Evolutionary conservation across 2,888 invertebrate species (phyloP).

Genomic region (Nebria brevicollis): DNA sequence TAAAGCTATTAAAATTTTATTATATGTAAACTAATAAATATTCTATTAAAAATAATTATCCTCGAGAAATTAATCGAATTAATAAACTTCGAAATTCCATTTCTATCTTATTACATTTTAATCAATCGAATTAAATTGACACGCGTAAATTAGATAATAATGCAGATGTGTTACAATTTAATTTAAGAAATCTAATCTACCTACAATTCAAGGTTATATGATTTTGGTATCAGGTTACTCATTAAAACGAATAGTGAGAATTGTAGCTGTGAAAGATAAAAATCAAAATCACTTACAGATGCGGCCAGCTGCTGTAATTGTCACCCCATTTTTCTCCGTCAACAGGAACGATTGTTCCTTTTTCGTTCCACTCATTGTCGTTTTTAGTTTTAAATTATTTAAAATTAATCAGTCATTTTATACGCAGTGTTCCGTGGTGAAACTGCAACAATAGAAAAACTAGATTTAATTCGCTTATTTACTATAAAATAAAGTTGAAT

Average conservation of each 20-base stretch:
- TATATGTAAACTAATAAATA: neutral
- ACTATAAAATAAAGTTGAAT: too few species aligned
- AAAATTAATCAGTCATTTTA: slow-evolving; percentile 35
- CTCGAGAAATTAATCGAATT: neutral
- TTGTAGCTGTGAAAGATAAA: neutral
- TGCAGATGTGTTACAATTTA: neutral
- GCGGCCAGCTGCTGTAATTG: slow-evolving; percentile 49
- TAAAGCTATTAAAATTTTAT: neutral
- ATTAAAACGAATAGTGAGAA: neutral
- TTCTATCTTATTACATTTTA: neutral
- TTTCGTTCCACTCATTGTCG: slow-evolving; percentile 51
- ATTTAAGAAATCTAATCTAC: neutral
- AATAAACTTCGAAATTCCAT: neutral
- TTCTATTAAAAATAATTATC: neutral
- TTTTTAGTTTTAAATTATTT: slow-evolving; percentile 3
- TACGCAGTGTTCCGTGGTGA: slow-evolving; percentile 18
- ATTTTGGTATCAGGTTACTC: neutral
- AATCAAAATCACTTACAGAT: slow-evolving; percentile 40
- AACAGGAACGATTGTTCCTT: slow-evolving; percentile 51
- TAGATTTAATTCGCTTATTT: neutral
- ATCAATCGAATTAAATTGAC: neutral
- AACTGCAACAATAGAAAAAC: slow-evolving; percentile 31
- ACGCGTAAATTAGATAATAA: neutral
- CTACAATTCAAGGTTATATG: neutral
- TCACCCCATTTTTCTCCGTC: slow-evolving; percentile 53